phyloP scores from a whole-genome alignment of 2,888 invertebrate genomes.

The Caenorhabditis doughertyi region DNA sequence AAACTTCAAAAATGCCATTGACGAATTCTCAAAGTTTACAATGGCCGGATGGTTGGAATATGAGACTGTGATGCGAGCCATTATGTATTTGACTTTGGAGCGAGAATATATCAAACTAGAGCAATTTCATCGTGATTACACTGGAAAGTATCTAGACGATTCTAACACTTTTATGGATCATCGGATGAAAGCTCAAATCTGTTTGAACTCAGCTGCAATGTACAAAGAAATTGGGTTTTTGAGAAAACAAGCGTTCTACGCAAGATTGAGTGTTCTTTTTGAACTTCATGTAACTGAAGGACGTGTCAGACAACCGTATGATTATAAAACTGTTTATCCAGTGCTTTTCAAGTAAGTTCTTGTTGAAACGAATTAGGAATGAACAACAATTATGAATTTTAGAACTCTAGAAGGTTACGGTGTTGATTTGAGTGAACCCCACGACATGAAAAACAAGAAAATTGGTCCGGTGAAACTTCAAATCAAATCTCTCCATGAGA shows the following conservation, averaged over 20 bases:
- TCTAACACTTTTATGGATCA: constrained; percentile 80
- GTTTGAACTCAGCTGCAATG: constrained; percentile 77
- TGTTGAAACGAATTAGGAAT: neutral
- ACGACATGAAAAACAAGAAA: constrained; percentile 83
- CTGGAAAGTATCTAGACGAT: constrained; percentile 82
- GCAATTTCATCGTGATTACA: constrained; percentile 80
- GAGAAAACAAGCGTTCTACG: constrained; percentile 96
- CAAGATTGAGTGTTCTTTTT: constrained; percentile 90
- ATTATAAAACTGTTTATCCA: constrained; percentile 76
- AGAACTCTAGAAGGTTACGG: constrained; percentile 94
- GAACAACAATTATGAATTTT: constrained; percentile 87
- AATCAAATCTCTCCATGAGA: constrained; percentile 91
- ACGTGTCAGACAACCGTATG: constrained; percentile 69
- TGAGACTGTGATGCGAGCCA: constrained; percentile 81
- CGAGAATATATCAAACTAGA: constrained; percentile 78
- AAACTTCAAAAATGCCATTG: constrained; percentile 77
- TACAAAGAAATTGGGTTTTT: constrained; percentile 87
- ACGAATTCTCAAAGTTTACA: constrained; percentile 80
- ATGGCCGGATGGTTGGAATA: constrained; percentile 80
- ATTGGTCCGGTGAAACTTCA: constrained; percentile 84
- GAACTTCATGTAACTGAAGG: constrained; percentile 78
- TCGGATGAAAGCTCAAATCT: constrained; percentile 78
- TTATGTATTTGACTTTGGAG: constrained; percentile 71
- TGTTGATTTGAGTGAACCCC: constrained; percentile 85
- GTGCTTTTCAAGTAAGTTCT: constrained; percentile 66